Evolutionary conservation across 2,797 vertebrate genomes (phyloP), one percentile per base, ranked within the genome.

Genomic region (Distichodus sexfasciatus): DNA sequence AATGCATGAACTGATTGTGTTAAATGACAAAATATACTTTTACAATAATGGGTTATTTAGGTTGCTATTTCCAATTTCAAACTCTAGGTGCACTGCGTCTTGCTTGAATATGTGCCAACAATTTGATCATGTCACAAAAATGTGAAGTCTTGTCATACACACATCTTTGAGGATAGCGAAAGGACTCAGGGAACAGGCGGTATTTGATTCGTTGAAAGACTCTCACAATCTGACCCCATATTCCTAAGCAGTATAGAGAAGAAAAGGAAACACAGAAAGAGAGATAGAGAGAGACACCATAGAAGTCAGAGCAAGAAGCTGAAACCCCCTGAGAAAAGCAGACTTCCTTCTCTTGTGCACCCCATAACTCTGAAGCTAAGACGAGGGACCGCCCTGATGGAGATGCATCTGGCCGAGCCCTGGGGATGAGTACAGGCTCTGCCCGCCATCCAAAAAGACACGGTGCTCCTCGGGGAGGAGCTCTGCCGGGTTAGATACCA

Each of bases 401-500:
- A 46, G 58, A 61, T 53, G 23, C 36, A 43, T 8, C 67, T 24
- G 12, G 40, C 8, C 2, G 24, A 47, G 57, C 36, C 17, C 10
- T 36, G 36, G 36, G 23, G 57, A 41, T 43, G 38, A 14, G 38
- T 17, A n/a, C 17, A 12, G 31, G 29, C n/a, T 29, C 14, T 6
- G 11, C 21, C 53, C 26, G 26, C 57, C n/a, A 51, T 60, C 46
- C 41, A 60, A 59, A 71, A 64, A 57, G 51, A 62, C 47, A 62
- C 48, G 26, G 35, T 47, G 50, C 48, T 71, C 60, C 51, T 47
- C 40, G 38, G 60, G 51, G 60, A 71, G 28, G 53, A 57, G 53
- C 60, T 64, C 41, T 47, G 60, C 51, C 44, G 23, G 41, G 50
- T 57, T 55, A 64, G 60, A 64, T 43, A 21, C 41, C 31, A 35